Base-by-base conservation (phyloP, 1,140 invertebrate species). In the Lepidotrigona ventralis region DNA sequence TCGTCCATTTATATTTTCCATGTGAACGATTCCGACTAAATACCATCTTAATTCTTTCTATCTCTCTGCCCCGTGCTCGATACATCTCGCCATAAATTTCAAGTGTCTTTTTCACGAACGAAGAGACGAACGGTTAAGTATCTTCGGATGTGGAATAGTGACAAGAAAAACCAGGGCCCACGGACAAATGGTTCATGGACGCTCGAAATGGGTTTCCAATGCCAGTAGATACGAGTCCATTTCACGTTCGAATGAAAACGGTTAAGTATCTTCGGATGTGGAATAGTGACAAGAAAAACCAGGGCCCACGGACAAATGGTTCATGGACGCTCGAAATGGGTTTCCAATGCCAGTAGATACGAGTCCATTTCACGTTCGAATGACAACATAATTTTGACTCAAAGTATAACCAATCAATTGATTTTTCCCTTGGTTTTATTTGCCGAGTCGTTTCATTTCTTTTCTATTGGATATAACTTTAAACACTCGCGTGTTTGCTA, bases 141-240 rank as follows among this genome's bases (percentile, higher is more conserved):
- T 70, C 69, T 26, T 64, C 29, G n/a, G 68, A 86, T 79, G 70
- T 64, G 51, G 23, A 53, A 58, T 76, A 56, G 74, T 60, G 63
- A 85, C 73, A 70, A 83, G 75, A 83, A 79, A 63, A 51, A 84
- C n/a, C 23, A 53, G n/a, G 72, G 60, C 58, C 17, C 19, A 26
- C 72, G 54, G 72, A 87, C 81, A 87, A 88, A 88, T 78, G 82
- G 81, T 77, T 74, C 71, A 86, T 84, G 54, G 81, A 87, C 82
- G 78, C 70, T 79, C 58, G 85, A 87, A 88, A 88, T 88, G 85
- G 86, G 54, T 80, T 87, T 87, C 82, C 86, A 81, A 85, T 86
- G 85, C 77, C 66, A 53, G 60, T 73, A 68, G 73, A 73, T 84
- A 74, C 68, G 51, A 53, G 79, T 74, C 85, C 63, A 86, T 86